Conservation (phyloP, 2,797 vertebrate genomes). For the Manis javanica region DNA sequence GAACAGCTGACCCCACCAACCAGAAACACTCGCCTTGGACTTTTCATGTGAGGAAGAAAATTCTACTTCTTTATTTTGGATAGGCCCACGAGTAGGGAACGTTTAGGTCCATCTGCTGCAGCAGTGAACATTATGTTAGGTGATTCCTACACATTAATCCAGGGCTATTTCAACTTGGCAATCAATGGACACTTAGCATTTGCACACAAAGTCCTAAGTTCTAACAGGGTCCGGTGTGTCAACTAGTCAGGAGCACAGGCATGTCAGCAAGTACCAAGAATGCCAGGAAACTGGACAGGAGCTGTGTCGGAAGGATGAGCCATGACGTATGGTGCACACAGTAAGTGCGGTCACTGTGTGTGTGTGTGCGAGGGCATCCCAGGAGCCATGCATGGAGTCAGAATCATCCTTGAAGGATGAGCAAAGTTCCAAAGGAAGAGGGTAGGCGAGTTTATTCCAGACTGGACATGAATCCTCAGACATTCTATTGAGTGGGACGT, state of each 20-base stretch:
- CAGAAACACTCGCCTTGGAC: neutral
- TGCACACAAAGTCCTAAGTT: neutral
- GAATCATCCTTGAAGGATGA: neutral
- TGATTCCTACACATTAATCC: neutral
- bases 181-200: neutral
- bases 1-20: neutral
- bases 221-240: neutral
- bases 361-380: neutral
- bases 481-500: neutral
- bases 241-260: neutral
- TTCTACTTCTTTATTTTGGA: neutral
- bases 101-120: neutral
- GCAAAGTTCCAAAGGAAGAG: neutral
- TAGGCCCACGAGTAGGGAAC: neutral
- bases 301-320: neutral
- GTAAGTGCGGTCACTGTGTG: neutral
- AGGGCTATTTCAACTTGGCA: neutral
- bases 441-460: neutral
- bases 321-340: neutral
- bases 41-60: neutral
- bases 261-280: neutral
- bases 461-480: neutral
- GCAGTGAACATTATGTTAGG: neutral
- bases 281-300: neutral
- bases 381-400: neutral